A percentile compares a stretch with the other conserved stretches of the same genome.
Conservation (phyloP, 1,140 invertebrate species). For the Hirudo medicinalis region DNA sequence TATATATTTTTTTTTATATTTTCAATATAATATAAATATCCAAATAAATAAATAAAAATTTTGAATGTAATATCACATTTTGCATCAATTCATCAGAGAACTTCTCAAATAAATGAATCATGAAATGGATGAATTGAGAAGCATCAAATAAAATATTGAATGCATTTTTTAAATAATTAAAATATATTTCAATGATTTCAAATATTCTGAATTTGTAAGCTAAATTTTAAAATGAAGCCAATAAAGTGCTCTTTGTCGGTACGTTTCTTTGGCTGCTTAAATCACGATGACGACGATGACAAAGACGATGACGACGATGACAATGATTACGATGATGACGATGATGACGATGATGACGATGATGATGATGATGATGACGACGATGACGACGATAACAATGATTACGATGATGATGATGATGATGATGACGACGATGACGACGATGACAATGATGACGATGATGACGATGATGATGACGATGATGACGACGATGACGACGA, state of each 20-base stretch:
- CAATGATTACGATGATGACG: neutral
- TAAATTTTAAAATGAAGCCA: no score
- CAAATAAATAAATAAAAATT: neutral
- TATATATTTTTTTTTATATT: no score
- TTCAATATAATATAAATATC: neutral
- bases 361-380: slow-evolving; percentile 13
- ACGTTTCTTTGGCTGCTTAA: neutral
- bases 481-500: neutral
- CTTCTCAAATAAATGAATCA: neutral
- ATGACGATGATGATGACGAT: slow-evolving; percentile 1
- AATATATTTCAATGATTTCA: no score
- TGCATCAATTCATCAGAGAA: neutral
- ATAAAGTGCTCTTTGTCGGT: no score
- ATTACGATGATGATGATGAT: neutral
- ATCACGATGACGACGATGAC: neutral
- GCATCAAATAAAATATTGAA: neutral
- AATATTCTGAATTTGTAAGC: no score
- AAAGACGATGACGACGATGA: neutral
- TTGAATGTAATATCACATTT: neutral
- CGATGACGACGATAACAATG: neutral
- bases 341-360: slow-evolving; percentile 11
- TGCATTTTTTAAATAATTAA: neutral
- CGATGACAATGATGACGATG: neutral
- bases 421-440: neutral
- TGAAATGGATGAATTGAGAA: neutral